Evolutionary conservation across 2,113 vertebrate genomes (phyloP), one percentile per base, ranked within the genome.

Genomic region (Taurulus bubalis): DNA sequence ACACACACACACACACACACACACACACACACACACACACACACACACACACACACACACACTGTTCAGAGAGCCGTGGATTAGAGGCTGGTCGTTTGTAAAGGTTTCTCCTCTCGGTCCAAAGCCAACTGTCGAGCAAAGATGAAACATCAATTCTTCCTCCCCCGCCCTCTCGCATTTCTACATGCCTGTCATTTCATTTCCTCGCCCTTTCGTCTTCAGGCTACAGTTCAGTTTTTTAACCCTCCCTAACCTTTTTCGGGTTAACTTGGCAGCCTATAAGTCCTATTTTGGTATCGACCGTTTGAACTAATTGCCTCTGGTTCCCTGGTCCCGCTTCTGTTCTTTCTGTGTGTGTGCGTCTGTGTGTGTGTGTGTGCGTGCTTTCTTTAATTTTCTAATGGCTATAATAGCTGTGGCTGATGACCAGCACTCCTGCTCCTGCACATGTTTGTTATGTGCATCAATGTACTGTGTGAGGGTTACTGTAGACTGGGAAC

Each of bases 371-470:
- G 69, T 80, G 67, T 69, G 65, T 68, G 30, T 34, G 59, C 22
- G 18, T 88, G 76, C 77, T 87, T 53, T 47, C 64, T 80, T 82
- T 91, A 85, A 87, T 90, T 74, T 83, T 80, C 70, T 84, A 74
- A 84, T 89, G 38, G 77, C 28, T 81, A 3, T 85, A 76, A 82
- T 64, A 66, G 75, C 53, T 34, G 15, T 62, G 32, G 58, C 74
- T 72, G 34, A 30, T 51, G n/a, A 49, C 40, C 71, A 45, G 72
- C 14, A 8, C 59, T 78, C 76, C 45, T 38, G 14, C 18, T 6
- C 28, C 30, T 22, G 72, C 66, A 24, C 12, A 45, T 0, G 47
- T 16, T 4, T 15, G 12, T 42, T 74, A 3, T 53, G 3, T 75
- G 30, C 34, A 58, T 53, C 9, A 34, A 72, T 56, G 73, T 64